Conservation (phyloP, 2,888 invertebrate genomes). For the Petrolisthes manimaculis region DNA sequence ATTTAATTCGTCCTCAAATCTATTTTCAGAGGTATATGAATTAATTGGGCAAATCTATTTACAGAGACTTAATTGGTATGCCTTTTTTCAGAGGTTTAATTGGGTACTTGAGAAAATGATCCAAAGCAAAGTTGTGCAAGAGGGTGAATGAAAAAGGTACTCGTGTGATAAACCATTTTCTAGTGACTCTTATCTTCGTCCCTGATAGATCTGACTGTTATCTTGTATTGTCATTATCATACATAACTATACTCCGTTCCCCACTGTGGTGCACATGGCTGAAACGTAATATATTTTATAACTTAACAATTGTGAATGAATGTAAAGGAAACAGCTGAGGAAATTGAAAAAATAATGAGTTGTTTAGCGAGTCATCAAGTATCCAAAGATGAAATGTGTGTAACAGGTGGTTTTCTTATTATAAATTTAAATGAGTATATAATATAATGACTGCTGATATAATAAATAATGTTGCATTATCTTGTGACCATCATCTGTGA, state of each 20-base stretch:
- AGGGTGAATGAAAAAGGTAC: too few relatives aligned
- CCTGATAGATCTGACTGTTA: constrained; percentile 43
- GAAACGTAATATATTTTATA: constrained; percentile 43
- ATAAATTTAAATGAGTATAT: constrained; percentile 34
- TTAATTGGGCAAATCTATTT: too few relatives aligned
- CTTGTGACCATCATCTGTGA: constrained; percentile 61
- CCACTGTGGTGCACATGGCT: constrained; percentile 54
- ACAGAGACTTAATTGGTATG: too few relatives aligned
- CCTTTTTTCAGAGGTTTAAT: too few relatives aligned
- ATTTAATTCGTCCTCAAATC: too few relatives aligned
- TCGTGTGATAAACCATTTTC: too few relatives aligned
- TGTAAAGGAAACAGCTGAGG: background rate
- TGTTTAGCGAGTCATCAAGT: constrained; percentile 53
- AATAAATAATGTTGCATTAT: constrained; percentile 52
- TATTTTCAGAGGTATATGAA: too few relatives aligned
- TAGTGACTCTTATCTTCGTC: background rate
- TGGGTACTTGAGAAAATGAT: too few relatives aligned
- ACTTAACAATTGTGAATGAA: background rate
- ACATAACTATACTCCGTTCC: background rate
- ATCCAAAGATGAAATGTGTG: constrained; percentile 58
- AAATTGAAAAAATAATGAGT: constrained; percentile 3
- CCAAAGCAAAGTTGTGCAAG: too few relatives aligned
- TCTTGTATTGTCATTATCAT: background rate
- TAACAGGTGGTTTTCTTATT: constrained; percentile 37
- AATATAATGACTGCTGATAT: constrained; percentile 48